Evolutionary conservation across 2,888 invertebrate species (phyloP).

Genomic region (Diarsia brunnea): DNA sequence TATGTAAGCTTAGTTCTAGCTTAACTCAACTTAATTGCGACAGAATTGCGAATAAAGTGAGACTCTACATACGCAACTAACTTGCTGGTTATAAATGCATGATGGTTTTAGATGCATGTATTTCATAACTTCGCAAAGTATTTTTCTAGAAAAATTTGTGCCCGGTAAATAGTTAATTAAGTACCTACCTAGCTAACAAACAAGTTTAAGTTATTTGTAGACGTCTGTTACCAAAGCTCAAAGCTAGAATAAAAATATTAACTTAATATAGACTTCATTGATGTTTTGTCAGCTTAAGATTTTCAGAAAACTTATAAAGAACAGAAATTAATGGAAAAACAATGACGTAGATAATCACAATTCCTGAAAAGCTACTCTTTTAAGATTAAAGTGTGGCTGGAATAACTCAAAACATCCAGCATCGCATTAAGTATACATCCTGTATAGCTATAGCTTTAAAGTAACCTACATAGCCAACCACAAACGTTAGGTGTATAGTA

Average conservation of each 20-base stretch:
- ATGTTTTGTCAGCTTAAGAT: not conserved
- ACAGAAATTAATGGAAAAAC: not conserved
- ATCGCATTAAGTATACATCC: constrained; percentile 9
- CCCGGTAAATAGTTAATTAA: not conserved
- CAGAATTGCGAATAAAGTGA: constrained; percentile 38
- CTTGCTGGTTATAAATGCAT: constrained; percentile 3
- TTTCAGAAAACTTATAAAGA: not conserved
- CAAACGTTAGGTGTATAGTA: constrained; percentile 46
- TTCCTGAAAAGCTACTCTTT: not conserved
- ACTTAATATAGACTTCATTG: not conserved
- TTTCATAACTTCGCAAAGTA: not conserved
- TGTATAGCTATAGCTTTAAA: constrained; percentile 31
- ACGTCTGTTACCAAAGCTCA: not conserved
- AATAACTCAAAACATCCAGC: not conserved
- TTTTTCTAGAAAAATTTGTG: not conserved
- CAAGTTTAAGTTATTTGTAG: not conserved
- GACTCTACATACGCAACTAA: constrained; percentile 17
- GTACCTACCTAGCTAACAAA: not conserved
- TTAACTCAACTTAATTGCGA: constrained; percentile 46
- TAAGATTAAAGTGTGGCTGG: not conserved
- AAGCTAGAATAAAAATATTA: not conserved
- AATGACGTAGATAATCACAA: not conserved
- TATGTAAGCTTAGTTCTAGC: constrained; percentile 59
- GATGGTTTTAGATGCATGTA: not conserved
- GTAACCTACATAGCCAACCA: constrained; percentile 33